Conservation (phyloP, 2,888 invertebrate genomes). For the Resseliella maxima region DNA sequence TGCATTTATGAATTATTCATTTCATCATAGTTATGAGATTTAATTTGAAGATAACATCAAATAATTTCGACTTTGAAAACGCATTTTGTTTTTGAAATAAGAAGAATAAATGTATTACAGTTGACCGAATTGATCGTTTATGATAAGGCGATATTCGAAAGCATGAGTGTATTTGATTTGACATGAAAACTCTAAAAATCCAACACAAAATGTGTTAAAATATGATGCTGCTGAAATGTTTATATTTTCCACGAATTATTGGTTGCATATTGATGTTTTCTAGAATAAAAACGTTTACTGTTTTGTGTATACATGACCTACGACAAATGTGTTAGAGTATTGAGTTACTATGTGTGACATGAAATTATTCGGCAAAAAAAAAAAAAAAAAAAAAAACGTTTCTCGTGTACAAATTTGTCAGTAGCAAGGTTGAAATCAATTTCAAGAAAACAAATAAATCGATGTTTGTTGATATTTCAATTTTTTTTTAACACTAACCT, state of each 20-base stretch:
- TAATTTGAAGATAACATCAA: conserved; percentile 3
- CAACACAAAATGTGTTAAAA: conserved; percentile 43
- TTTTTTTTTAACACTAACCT: neutral
- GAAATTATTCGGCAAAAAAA: neutral
- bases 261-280: conserved; percentile 33
- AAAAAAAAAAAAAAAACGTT: no score
- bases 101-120: neutral
- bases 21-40: neutral
- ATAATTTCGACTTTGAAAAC: neutral
- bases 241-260: conserved; percentile 34
- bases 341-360: neutral
- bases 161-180: conserved; percentile 10
- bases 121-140: neutral
- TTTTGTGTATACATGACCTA: neutral
- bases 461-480: conserved; percentile 37
- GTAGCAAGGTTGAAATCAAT: neutral
- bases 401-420: conserved; percentile 18
- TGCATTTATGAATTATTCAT: conserved; percentile 2
- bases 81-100: neutral
- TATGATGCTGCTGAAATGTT: conserved; percentile 32
- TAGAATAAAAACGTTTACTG: neutral
- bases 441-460: neutral
- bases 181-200: neutral
- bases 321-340: neutral
- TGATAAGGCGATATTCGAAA: neutral